Evolutionary conservation across 2,888 invertebrate genomes (phyloP), one percentile per base, ranked within the genome.

Genomic region (Xanthorhoe spadicearia): DNA sequence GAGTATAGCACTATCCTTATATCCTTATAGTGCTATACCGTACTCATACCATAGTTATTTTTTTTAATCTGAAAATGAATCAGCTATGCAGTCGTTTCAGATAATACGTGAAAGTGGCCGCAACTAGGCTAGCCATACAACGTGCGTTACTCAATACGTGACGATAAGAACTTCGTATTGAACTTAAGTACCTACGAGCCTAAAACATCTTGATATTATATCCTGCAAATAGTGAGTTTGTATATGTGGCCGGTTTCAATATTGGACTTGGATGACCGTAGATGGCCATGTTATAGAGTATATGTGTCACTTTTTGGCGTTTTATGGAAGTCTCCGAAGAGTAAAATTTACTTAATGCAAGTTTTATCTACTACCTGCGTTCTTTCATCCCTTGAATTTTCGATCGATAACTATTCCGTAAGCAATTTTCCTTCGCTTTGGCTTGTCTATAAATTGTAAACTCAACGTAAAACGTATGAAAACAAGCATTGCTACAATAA

Each of bases 151-250:
- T 46, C 53, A 69, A 68, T 69, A 64, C 56, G 57, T 64, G 65
- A 62, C 66, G 67, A 68, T 71, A 68, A 71, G 59, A 69, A 64
- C 48, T 50, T 38, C 38, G 18, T 46, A 55, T 59, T 68, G 61
- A 65, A 67, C 19, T n/a, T 1, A 32, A 8, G 17, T 46, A 46
- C 28, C 18, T 57, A 17, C 49, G 10, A 18, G 17, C 18, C 10
- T 57, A 57, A 32, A 10, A 38, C 38, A 38, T 38, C 38, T 38
- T 38, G 8, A 9, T 38, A 9, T 38, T 38, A 10, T 10, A n/a
- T n/a, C n/a, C n/a, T n/a, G n/a, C n/a, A n/a, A n/a, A n/a, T n/a
- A n/a, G n/a, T n/a, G n/a, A n/a, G n/a, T n/a, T n/a, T n/a, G n/a
- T n/a, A n/a, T n/a, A n/a, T n/a, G n/a, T n/a, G n/a, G n/a, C n/a